Evolutionary conservation across 1,140 invertebrate species (phyloP).

Genomic region (Agrypnia vestita): DNA sequence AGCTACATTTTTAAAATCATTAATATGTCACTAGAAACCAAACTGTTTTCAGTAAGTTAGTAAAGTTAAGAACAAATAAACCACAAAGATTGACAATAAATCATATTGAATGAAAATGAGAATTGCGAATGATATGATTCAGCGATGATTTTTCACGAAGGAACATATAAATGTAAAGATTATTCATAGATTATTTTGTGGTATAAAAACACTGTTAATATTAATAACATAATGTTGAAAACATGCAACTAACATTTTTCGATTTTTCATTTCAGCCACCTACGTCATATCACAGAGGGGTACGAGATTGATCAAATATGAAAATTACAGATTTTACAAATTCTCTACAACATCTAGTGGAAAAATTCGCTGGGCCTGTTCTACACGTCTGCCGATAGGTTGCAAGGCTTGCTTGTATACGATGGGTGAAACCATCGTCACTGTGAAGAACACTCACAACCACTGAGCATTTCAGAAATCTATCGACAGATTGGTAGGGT

Average conservation of each 20-base stretch:
- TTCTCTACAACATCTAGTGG: conserved; percentile 24
- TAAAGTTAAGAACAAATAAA: too few species aligned
- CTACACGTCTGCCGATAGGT: conserved; percentile 55
- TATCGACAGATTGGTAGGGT: too few species aligned
- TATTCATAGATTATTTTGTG: neutral
- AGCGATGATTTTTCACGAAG: neutral
- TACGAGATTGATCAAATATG: conserved; percentile 1
- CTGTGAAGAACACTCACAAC: conserved; percentile 53
- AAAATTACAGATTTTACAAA: conserved; percentile 15
- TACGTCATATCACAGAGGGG: conserved; percentile 31
- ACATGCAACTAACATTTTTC: neutral
- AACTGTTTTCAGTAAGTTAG: too few species aligned
- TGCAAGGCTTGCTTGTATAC: conserved; percentile 57
- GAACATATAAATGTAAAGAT: too few species aligned
- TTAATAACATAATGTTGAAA: neutral
- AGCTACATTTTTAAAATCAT: too few species aligned
- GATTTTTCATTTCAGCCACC: neutral
- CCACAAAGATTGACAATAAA: too few species aligned
- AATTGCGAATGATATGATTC: neutral
- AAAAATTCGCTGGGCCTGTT: conserved; percentile 61
- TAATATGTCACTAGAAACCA: too few species aligned
- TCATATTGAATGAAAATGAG: neutral
- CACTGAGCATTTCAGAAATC: conserved; percentile 45
- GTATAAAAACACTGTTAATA: neutral
- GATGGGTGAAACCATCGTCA: conserved; percentile 45